Evolutionary conservation across 2,888 invertebrate species (phyloP).

Genomic region (Sicus ferrugineus): DNA sequence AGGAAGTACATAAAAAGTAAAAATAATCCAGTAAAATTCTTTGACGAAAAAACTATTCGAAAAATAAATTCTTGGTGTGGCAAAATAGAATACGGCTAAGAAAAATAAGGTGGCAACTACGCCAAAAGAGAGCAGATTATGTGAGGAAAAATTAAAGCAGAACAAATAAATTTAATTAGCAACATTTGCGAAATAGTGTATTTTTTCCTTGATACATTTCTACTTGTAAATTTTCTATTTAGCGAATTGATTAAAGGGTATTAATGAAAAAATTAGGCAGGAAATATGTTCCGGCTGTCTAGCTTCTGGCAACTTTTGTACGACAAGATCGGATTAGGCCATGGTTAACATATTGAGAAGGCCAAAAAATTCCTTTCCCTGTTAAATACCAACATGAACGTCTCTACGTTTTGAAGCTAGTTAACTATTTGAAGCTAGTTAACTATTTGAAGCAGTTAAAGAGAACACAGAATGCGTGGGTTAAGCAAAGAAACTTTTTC

Average conservation of each 20-base stretch:
- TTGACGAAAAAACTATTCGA: no score
- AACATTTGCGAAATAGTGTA: background rate
- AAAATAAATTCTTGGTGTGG: no score
- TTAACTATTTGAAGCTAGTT: background rate
- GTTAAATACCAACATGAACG: background rate
- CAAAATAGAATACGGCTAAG: no score
- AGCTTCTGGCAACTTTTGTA: background rate
- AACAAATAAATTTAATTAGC: constrained; percentile 13
- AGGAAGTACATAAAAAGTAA: no score
- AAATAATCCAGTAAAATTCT: no score
- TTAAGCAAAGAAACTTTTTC: constrained; percentile 20
- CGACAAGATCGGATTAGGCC: no score
- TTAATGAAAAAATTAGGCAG: no score
- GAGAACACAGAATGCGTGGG: constrained; percentile 14
- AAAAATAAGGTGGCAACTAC: no score
- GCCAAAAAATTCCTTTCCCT: background rate
- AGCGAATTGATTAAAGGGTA: no score
- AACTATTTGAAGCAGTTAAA: background rate
- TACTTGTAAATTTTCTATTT: background rate
- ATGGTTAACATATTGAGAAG: no score
- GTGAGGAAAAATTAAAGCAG: background rate
- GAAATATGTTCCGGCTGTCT: background rate
- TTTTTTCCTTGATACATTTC: no score
- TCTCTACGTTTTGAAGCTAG: background rate
- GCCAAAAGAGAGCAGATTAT: background rate